Conservation (phyloP, 2,113 vertebrate species). For the Proteles cristata region DNA sequence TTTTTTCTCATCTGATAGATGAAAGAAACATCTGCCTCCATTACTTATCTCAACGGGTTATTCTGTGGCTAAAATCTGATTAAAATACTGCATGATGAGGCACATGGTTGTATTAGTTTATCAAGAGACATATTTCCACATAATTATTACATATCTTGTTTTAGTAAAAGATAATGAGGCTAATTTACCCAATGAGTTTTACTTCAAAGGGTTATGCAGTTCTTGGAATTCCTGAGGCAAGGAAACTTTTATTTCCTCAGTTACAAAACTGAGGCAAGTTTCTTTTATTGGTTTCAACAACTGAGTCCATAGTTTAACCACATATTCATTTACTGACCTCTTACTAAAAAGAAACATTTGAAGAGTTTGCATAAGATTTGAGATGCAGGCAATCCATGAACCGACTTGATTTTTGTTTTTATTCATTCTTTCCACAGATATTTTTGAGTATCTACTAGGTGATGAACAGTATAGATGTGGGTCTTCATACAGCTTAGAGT, state of each 20-base stretch:
- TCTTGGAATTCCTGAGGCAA: constrained; percentile 31
- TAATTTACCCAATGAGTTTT: neutral
- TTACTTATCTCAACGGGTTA: constrained; percentile 11
- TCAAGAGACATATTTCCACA: neutral
- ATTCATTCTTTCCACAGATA: neutral
- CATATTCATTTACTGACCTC: neutral
- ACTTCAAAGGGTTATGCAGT: neutral
- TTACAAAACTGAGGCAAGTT: neutral
- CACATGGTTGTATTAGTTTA: neutral
- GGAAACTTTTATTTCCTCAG: too few relatives aligned
- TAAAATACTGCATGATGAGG: neutral
- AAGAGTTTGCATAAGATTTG: neutral
- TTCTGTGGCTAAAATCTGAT: neutral
- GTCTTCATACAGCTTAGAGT: constrained; percentile 5
- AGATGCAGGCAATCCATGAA: neutral
- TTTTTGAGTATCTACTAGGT: neutral
- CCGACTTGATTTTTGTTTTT: neutral
- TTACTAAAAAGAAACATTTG: neutral
- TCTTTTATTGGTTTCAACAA: neutral
- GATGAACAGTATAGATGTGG: neutral
- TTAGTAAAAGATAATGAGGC: constrained; percentile 2
- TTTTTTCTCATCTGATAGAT: neutral
- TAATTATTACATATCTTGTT: neutral
- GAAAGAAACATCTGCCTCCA: neutral
- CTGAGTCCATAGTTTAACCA: constrained; percentile 26